phyloP scores from a whole-genome alignment of 2,113 vertebrate species.

The Hyaena hyaena region DNA sequence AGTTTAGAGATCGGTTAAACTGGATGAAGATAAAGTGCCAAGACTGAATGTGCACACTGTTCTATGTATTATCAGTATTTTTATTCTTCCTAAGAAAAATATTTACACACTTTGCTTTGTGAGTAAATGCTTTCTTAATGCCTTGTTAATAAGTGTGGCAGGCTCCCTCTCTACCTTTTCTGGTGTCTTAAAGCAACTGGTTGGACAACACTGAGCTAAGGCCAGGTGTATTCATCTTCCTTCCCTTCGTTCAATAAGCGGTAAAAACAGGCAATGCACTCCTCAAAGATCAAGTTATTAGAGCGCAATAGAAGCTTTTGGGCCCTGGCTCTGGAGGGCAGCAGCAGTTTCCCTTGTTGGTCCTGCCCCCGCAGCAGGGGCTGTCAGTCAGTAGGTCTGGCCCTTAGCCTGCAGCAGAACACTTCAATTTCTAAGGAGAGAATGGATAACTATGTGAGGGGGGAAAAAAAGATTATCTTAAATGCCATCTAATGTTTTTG shows the following conservation, averaged over 20 bases:
- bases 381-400: background rate
- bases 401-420: conserved; percentile 4
- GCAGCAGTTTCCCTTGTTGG: background rate
- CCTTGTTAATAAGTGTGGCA: background rate
- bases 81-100: conserved; percentile 39
- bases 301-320: background rate
- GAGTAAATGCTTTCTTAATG: conserved; percentile 49
- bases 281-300: background rate
- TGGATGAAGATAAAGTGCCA: conserved; percentile 55
- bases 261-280: background rate
- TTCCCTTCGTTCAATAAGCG: background rate
- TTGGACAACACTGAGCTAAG: conserved; percentile 13
- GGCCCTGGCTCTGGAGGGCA: background rate
- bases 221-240: background rate
- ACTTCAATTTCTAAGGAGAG: conserved; percentile 18
- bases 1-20: conserved; percentile 29
- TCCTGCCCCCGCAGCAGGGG: background rate
- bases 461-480: background rate
- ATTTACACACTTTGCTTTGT: conserved; percentile 21
- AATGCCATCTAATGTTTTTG: background rate
- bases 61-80: conserved; percentile 42
- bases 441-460: conserved; percentile 34
- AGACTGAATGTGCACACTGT: conserved; percentile 28
- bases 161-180: background rate
- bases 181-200: background rate